Base-by-base conservation (phyloP, 2,888 invertebrate genomes). In the Molanna angustata region DNA sequence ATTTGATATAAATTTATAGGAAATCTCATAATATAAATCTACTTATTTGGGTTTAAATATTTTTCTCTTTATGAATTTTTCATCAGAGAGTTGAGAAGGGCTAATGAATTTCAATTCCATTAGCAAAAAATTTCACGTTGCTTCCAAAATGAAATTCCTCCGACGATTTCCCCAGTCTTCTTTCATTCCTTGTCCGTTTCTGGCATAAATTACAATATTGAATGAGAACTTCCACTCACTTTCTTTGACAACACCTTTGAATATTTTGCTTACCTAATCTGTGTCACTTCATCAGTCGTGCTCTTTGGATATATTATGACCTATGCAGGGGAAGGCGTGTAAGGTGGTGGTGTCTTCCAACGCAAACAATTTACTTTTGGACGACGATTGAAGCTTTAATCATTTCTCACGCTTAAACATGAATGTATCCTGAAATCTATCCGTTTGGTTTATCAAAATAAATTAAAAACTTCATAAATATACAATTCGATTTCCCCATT, bases 91-190 rank as follows among this genome's bases (percentile, higher is more conserved):
- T 27, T 27, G 27, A 27, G 35, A 18, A 35, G 22, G 22, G 47
- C 47, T 21, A 47, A 47, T 47, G 37, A 47, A 47, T 47, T 47
- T 47, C 45, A 32, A 37, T 33, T 35, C 35, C 47, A 47, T 47
- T 37, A 47, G 22, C 21, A 35, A 18, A 22, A 47, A 47, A 18
- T 35, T 19, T 13, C 47, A 46, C 18, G 43, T 22, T 43, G 31
- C 31, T 43, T 11, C 14, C 31, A 16, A 17, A 37, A 20, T 18
- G 17, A 47, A 37, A 37, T 47, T 37, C 37, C n/a, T 16, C 16
- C 37, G 35, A 37, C 37, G 19, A 37, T 47, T 47, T 37, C 18
- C 19, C 47, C 9, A 11, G 2, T 22, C 16, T 37, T 22, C 13
- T 16, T 27, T 27, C 11, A 7, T 27, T 27, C 18, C n/a, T 9